phyloP scores from a whole-genome alignment of 1,140 invertebrate genomes.

The Saccostrea cuccullata region DNA sequence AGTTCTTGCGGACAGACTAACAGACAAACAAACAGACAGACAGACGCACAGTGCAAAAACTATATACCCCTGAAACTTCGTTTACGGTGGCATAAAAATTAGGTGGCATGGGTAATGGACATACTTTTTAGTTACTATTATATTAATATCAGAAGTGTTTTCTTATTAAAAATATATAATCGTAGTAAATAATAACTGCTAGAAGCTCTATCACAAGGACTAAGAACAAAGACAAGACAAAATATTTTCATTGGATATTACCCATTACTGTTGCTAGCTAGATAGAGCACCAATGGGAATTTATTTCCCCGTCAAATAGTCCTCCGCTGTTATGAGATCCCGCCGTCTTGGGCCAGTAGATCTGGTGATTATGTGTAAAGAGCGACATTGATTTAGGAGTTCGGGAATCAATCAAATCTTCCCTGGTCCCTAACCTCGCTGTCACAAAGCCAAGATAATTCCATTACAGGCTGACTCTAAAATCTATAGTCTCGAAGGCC shows the following conservation, averaged over 20 bases:
- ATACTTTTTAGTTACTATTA: no score
- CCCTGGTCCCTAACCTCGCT: not conserved
- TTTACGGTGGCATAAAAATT: no score
- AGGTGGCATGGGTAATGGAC: no score
- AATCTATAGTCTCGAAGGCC: not conserved
- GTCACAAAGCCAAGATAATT: not conserved
- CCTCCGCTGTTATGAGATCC: not conserved
- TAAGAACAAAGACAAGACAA: not conserved
- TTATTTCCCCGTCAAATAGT: not conserved
- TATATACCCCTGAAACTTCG: no score
- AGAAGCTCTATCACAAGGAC: not conserved
- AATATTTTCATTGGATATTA: not conserved
- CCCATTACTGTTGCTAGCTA: not conserved
- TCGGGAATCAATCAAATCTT: not conserved
- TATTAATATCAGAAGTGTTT: no score
- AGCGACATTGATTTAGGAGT: not conserved
- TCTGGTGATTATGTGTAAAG: not conserved
- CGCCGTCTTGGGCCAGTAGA: not conserved
- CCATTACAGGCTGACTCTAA: not conserved
- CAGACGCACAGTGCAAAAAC: no score
- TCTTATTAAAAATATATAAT: no score
- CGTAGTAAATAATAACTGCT: not conserved
- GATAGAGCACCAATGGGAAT: not conserved
- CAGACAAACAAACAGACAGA: no score
- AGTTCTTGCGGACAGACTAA: no score